A percentile compares a stretch with the other conserved stretches of the same genome.
Evolutionary conservation across 1,140 invertebrate species (phyloP).

Genomic region (Hypsibius dujardini): DNA sequence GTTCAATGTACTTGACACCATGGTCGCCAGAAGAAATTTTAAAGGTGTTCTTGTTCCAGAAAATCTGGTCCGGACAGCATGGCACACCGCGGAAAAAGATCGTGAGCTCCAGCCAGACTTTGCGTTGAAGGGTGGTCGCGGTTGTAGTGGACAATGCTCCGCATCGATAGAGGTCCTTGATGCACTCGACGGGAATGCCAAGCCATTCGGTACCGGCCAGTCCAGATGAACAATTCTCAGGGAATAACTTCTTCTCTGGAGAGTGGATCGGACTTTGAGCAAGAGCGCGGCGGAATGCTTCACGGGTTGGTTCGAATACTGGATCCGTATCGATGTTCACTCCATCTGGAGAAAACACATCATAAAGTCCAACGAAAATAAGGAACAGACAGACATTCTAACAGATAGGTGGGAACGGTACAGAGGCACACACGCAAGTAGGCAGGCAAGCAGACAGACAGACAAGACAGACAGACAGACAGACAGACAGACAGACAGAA

Average conservation of each 20-base stretch:
- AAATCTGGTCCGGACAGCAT: slow-evolving; percentile 6
- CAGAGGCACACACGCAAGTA: too few species aligned
- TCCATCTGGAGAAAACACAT: neutral
- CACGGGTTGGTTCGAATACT: neutral
- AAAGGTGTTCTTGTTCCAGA: slow-evolving; percentile 14
- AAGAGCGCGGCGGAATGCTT: too few species aligned
- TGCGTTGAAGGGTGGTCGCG: neutral
- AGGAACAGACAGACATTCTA: too few species aligned
- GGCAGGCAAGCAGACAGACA: too few species aligned
- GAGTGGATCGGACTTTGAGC: too few species aligned
- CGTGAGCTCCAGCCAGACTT: slow-evolving; percentile 14
- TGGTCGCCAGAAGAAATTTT: neutral
- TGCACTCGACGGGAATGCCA: neutral
- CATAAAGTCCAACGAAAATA: too few species aligned
- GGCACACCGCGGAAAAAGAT: slow-evolving; percentile 11
- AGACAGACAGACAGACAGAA: too few species aligned
- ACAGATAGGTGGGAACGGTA: too few species aligned
- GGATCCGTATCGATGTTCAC: neutral
- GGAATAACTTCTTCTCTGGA: too few species aligned
- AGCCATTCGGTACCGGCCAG: slow-evolving; percentile 8
- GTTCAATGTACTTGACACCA: slow-evolving; percentile 7
- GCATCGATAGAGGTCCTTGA: neutral
- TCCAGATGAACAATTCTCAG: too few species aligned
- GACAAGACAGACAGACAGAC: too few species aligned
- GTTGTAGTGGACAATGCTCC: neutral